Evolutionary conservation across 2,113 vertebrate species (phyloP).

Genomic region (Pterophyllum scalare): DNA sequence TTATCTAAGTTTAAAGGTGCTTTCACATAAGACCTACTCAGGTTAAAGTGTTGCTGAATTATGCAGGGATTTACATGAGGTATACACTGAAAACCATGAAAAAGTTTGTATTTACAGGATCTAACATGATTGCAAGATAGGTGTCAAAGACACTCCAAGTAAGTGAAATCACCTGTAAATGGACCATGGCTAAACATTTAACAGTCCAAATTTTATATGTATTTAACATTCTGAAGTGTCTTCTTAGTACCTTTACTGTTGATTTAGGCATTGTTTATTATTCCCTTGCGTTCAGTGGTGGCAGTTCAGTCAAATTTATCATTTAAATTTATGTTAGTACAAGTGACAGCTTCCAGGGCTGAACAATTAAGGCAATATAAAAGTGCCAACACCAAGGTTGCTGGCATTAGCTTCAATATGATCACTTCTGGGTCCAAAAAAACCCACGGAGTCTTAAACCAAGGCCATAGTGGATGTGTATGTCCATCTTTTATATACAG

Average conservation of each 20-base stretch:
- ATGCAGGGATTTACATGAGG: background rate
- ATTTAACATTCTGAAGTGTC: background rate
- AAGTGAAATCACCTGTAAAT: too few species aligned
- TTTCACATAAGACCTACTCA: background rate
- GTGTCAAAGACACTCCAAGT: too few species aligned
- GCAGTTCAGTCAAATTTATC: background rate
- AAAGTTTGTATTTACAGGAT: background rate
- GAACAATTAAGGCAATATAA: background rate
- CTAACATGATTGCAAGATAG: too few species aligned
- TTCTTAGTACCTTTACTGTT: background rate
- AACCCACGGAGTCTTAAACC: too few species aligned
- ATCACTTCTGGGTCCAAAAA: background rate
- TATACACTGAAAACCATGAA: background rate
- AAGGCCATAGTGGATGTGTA: too few species aligned
- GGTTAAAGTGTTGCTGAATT: too few species aligned
- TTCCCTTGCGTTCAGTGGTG: background rate
- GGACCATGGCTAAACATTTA: background rate
- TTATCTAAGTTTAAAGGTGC: background rate
- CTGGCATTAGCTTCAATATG: background rate
- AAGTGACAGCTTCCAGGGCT: background rate
- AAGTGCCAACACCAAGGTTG: background rate
- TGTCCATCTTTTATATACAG: too few species aligned
- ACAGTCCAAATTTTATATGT: background rate
- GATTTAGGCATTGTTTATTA: background rate
- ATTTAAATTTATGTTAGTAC: background rate